Conservation (phyloP, 2,113 vertebrate genomes). For the Pipra filicauda region DNA sequence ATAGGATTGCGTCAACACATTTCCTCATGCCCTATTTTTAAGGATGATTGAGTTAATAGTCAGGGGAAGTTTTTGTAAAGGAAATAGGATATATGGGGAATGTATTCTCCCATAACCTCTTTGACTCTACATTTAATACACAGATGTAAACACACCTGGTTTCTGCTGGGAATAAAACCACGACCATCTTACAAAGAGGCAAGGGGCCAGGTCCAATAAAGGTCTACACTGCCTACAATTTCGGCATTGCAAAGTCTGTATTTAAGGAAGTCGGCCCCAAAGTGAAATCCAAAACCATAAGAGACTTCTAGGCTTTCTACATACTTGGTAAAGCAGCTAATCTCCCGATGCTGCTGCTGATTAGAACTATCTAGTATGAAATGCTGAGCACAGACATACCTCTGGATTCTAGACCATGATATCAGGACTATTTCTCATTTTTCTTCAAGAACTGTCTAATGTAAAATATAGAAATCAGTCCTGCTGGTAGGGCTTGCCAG, state of each 20-base stretch:
- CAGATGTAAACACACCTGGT: constrained; percentile 64
- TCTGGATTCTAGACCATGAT: neutral
- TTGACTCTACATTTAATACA: constrained; percentile 10
- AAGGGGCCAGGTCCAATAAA: neutral
- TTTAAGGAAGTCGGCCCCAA: neutral
- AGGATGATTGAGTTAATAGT: neutral
- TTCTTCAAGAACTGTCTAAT: neutral
- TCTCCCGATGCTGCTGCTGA: neutral
- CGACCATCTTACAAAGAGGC: neutral
- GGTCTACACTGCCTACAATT: neutral
- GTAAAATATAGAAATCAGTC: neutral
- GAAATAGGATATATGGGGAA: constrained; percentile 1
- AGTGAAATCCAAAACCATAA: neutral
- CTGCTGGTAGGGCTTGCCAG: neutral
- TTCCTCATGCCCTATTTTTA: constrained; percentile 13
- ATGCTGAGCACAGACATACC: neutral
- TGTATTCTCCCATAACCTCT: constrained; percentile 1
- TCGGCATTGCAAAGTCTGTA: neutral
- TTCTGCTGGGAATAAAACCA: constrained; percentile 46
- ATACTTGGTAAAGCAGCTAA: neutral
- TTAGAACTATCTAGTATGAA: neutral
- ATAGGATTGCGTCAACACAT: neutral
- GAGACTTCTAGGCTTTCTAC: neutral
- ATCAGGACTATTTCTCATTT: neutral
- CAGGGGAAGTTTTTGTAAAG: neutral